These are phyloP conservation scores for Trachelus troglodyta DNA, from an alignment of 2,888 invertebrate genomes.

Conservation along the genomic window DNA sequence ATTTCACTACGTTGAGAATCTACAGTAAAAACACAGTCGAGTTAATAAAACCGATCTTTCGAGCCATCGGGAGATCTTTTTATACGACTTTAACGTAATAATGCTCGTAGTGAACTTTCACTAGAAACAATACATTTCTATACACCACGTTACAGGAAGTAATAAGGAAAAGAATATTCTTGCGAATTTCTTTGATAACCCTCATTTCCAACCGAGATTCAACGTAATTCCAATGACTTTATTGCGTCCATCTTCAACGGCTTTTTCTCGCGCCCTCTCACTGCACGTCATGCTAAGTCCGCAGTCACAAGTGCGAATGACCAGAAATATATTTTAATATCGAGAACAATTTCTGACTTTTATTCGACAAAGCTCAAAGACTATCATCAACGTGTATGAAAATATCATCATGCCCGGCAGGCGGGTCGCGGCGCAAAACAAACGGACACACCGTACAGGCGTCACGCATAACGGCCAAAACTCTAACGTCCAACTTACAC, in stretches of 20 bases:
- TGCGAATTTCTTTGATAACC: not conserved
- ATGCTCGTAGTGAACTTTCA: not conserved
- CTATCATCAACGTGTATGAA: not conserved
- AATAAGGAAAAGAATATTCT: not conserved
- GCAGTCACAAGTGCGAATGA: not conserved
- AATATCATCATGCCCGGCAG: not conserved
- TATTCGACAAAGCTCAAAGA: not conserved
- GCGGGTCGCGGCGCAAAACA: slow-evolving; percentile 2
- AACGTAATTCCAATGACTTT: not conserved
- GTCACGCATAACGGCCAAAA: slow-evolving; percentile 8
- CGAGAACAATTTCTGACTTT: not conserved
- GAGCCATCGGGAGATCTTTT: not conserved
- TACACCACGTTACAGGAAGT: not conserved
- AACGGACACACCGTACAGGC: not conserved
- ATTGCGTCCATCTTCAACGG: not conserved
- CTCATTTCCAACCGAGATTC: not conserved
- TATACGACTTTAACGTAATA: not conserved
- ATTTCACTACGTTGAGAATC: not conserved
- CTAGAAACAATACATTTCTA: not conserved
- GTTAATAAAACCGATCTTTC: not conserved
- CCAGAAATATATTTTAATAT: not conserved
- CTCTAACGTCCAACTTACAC: not conserved
- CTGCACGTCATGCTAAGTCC: not conserved
- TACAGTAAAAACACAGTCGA: not conserved
- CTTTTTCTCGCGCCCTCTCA: not conserved